Evolutionary conservation across 2,888 invertebrate species (phyloP), one percentile per base, ranked within the genome.

Genomic region (Drosophila neotestacea): DNA sequence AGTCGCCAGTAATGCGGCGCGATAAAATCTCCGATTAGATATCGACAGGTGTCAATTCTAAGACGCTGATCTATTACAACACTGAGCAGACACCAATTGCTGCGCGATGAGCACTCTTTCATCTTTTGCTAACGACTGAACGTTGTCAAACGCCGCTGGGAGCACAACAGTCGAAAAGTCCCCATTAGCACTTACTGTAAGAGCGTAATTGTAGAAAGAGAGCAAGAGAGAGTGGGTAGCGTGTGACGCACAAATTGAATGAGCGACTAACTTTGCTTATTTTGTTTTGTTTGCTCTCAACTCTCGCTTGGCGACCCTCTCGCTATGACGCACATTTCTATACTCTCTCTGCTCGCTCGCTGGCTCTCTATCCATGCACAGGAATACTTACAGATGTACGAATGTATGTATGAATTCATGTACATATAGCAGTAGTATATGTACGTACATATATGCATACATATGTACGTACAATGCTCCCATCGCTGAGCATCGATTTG

Each of bases 1-100:
- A 91, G 83, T 91, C 91, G 83, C 92, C 92, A 66, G 91, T 90
- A 78, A 90, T 86, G 71, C 93, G 93, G 68, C 92, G 92, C 76
- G 92, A 92, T 78, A 92, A 70, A 76, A 92, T 92, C 85, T 92
- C 91, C 91, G 79, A 92, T 91, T 89, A 92, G 91, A 91, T 92
- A 92, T 90, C 90, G 91, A 91, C 92, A 91, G 92, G 92, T 92
- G 91, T 92, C 92, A 91, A 91, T 91, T 85, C 90, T 82, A 88
- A 92, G 91, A 89, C 92, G 91, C 90, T 92, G 92, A 91, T 92
- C 92, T 84, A 90, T 90, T 79, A 89, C 85, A 90, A 92, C 90
- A 91, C 91, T 91, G 83, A 91, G 88, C 87, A 90, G 79, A 90
- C 80, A 83, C 77, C 90, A 91, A 79, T 79, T 89, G 85, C 87